Evolutionary conservation across 2,888 invertebrate species (phyloP).

Genomic region (Cheilosia grossa): DNA sequence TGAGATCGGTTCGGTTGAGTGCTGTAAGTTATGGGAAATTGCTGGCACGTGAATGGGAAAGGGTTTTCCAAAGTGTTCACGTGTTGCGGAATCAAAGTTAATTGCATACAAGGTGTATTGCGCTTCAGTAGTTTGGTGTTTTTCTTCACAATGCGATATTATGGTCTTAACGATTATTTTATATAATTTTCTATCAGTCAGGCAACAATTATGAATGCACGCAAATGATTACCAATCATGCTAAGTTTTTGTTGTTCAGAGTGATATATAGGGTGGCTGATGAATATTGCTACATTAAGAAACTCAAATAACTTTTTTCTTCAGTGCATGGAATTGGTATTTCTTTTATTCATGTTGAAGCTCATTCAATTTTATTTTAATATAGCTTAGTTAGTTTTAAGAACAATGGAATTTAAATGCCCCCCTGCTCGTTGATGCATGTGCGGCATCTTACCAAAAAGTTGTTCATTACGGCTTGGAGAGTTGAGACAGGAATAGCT

Average conservation of each 20-base stretch:
- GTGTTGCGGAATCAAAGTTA: conserved; percentile 1
- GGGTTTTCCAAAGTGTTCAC: neutral
- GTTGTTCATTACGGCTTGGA: too few relatives aligned
- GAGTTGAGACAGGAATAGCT: too few relatives aligned
- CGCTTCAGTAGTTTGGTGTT: neutral
- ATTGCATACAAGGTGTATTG: neutral
- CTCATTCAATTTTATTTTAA: too few relatives aligned
- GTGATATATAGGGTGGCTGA: too few relatives aligned
- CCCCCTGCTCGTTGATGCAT: too few relatives aligned
- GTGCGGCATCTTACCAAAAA: too few relatives aligned
- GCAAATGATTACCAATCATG: neutral
- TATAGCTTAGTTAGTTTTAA: too few relatives aligned
- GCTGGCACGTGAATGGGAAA: conserved; percentile 16
- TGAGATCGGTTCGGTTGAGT: neutral
- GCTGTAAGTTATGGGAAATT: conserved; percentile 3
- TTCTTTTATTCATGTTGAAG: too few relatives aligned
- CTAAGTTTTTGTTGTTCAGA: neutral
- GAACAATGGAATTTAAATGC: too few relatives aligned
- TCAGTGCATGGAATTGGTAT: too few relatives aligned
- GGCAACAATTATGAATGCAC: neutral
- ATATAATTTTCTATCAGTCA: neutral
- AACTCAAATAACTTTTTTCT: too few relatives aligned
- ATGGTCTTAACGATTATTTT: conserved; percentile 13
- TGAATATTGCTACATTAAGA: too few relatives aligned
- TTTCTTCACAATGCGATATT: neutral